Base-by-base conservation (phyloP, 2,797 vertebrate genomes). In the Passerculus sandwichensis region DNA sequence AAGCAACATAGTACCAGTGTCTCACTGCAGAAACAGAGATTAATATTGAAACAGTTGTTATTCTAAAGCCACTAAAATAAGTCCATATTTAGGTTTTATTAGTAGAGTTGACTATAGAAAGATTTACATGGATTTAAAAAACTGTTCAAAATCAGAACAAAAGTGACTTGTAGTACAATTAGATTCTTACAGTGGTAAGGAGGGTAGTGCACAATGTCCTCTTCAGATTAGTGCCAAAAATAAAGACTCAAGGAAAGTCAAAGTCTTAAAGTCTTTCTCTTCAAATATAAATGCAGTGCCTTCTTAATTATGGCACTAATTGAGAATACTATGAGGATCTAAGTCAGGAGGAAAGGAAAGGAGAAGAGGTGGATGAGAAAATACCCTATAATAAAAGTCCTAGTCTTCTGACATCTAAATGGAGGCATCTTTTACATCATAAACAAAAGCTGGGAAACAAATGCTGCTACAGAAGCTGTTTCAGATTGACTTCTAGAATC, bases 391-490 rank as follows among this genome's bases (percentile, higher is more conserved):
- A 64, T 57, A 40, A 69, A 72, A 73, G 6, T 34, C 66, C 23
- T 56, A 36, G 5, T 42, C 20, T 59, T 66, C 59, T 0, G 1
- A 89, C 10, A 67, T 26, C n/a, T 50, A 66, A 34, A 40, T 18
- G 38, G 32, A 38, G 17, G 32, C 38, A 67, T 59, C 54, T 66
- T 87, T 60, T 4, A 32, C 53, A 62, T 21, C 0, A 0, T 5
- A 34, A 54, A 71, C 5, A 94, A 74, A 38, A n/a, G 17, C 15
- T 34, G 11, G 21, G 15, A 70, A 38, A 53, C 5, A 94, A 70
- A 80, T 71, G 44, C 13, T 81, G 38, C 64, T 89, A 59, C 45
- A 88, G 73, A 96, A 88, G n/a, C 50, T 53, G 25, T 83, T 64
- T 69, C 64, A 73, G 42, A n/a, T 6, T 44, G 83, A 78, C 18